Evolutionary conservation across 2,888 invertebrate species (phyloP).

Genomic region (Globia sparganii): DNA sequence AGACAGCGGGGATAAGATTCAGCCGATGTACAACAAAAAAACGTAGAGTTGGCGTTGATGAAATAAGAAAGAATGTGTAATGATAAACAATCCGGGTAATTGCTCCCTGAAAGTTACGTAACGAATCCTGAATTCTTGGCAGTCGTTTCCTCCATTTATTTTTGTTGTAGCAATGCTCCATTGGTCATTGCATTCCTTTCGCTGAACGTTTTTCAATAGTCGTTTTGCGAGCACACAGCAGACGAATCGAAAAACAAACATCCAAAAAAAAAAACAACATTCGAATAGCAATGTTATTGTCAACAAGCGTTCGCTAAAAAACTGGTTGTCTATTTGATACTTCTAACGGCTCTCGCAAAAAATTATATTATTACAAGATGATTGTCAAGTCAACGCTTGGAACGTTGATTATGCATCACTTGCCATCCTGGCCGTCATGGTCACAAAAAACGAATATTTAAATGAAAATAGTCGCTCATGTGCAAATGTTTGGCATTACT

Average conservation of each 20-base stretch:
- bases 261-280: not conserved
- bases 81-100: not conserved
- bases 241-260: not conserved
- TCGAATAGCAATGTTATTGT: not conserved
- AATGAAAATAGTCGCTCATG: constrained; percentile 5
- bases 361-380: constrained; percentile 9
- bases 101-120: not conserved
- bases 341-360: not conserved
- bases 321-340: not conserved
- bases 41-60: not conserved
- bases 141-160: not conserved
- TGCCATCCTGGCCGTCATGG: constrained; percentile 25
- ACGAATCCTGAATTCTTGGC: not conserved
- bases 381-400: constrained; percentile 14
- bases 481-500: constrained; percentile 37
- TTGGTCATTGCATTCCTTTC: constrained; percentile 12
- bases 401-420: constrained; percentile 36
- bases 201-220: not conserved
- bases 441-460: not conserved
- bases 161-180: not conserved
- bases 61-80: not conserved
- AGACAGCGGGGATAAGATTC: constrained; percentile 37
- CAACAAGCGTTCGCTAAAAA: constrained; percentile 1
- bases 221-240: not conserved
- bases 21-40: not conserved